Evolutionary conservation across 2,797 vertebrate species (phyloP).

Genomic region (Rhinophrynus dorsalis): DNA sequence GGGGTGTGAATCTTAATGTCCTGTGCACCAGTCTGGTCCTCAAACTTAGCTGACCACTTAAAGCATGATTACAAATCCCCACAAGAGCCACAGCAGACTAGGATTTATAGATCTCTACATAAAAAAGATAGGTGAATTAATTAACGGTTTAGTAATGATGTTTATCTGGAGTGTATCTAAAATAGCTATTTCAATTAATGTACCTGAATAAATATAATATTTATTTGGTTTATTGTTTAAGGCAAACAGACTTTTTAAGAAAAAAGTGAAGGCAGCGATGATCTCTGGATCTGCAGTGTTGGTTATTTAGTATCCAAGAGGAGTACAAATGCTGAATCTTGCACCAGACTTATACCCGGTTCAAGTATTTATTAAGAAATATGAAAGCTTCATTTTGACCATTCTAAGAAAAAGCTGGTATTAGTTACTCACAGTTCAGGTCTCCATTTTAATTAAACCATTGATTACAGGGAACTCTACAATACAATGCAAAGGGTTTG

Average conservation of each 20-base stretch:
- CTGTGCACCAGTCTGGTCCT: no score
- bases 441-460: background rate
- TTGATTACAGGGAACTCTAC: background rate
- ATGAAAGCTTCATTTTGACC: background rate
- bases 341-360: background rate
- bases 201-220: slow-evolving; percentile 23
- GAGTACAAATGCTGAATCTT: no score
- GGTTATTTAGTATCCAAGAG: background rate
- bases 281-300: background rate
- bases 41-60: no score
- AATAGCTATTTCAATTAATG: background rate
- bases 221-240: slow-evolving; percentile 36
- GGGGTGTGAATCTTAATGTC: no score
- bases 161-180: no score
- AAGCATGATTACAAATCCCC: no score
- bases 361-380: background rate
- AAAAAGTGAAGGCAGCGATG: slow-evolving; percentile 14
- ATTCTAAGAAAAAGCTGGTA: background rate
- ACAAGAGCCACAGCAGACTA: no score
- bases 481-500: background rate
- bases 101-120: no score
- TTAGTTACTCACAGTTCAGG: slow-evolving; percentile 19
- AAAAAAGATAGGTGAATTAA: no score
- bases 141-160: no score
- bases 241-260: slow-evolving; percentile 10